Evolutionary conservation across 2,797 vertebrate species (phyloP).

Genomic region (Enoplosus armatus): DNA sequence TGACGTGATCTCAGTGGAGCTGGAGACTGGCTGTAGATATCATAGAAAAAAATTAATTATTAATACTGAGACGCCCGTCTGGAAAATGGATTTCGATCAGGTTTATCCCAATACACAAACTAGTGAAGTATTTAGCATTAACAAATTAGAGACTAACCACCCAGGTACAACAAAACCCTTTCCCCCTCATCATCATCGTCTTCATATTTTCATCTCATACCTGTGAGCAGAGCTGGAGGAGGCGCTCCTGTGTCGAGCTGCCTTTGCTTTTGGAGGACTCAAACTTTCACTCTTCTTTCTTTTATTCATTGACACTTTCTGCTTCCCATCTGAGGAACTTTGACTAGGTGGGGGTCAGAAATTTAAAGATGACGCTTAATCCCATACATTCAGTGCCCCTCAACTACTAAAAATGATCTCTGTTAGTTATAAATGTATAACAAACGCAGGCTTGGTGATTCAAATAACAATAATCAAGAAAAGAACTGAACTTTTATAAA

Average conservation of each 20-base stretch:
- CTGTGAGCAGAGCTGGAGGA: conserved; percentile 81
- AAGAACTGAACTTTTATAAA: background rate
- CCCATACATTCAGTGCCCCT: background rate
- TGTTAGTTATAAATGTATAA: background rate
- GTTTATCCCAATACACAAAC: too few species aligned
- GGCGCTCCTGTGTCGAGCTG: conserved; percentile 55
- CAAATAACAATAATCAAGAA: background rate
- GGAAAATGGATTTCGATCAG: background rate
- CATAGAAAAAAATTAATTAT: too few species aligned
- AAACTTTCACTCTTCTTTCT: conserved; percentile 78
- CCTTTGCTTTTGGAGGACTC: conserved; percentile 73
- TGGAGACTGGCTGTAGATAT: conserved; percentile 72
- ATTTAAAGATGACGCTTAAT: background rate
- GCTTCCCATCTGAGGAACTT: conserved; percentile 88
- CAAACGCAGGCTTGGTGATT: background rate
- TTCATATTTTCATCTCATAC: conserved; percentile 41
- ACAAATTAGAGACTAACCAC: too few species aligned
- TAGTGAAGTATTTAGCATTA: too few species aligned
- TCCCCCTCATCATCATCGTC: too few species aligned
- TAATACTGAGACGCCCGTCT: background rate
- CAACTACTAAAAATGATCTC: background rate
- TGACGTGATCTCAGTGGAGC: conserved; percentile 61
- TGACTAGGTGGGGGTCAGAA: conserved; percentile 9
- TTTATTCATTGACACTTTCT: conserved; percentile 84
- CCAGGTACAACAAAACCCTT: too few species aligned